Evolutionary conservation across 2,888 invertebrate species (phyloP), one percentile per base, ranked within the genome.

Genomic region (Chrysotoxum bicinctum): DNA sequence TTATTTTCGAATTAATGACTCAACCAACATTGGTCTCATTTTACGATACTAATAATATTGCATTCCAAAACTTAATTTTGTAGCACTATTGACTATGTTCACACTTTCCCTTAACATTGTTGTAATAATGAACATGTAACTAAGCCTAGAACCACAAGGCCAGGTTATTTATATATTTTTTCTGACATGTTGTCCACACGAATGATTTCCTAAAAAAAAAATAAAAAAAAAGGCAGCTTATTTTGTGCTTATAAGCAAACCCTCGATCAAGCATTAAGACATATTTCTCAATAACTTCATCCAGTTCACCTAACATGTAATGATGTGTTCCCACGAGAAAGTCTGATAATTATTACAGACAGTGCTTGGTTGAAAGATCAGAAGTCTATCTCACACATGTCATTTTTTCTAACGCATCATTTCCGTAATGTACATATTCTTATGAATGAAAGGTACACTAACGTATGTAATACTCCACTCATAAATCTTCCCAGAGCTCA

Each of bases 401-500:
- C 50, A 62, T 75, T 74, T 45, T 45, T 23, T 43, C n/a, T 23
- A 66, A 35, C 56, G 30, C 72, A 64, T 45, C 30, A 26, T 26
- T 19, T 58, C 21, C 16, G 37, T 37, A 23, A 40, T 40, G 14
- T 26, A 50, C 3, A 50, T 32, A 64, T 64, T 37, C 37, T 37
- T 14, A 10, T 21, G 12, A 1, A 19, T 10, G 19, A 10, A 16
- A 43, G 14, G n/a, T 7, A 43, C 2, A 12, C 7, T 30, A n/a
- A 30, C 12, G 26, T 40, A 40, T 10, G 32, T 37, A 26, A 7
- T 43, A 43, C 10, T 30, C 52, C 52, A 40, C 21, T 76, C 56
- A 50, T 50, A 56, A 66, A 58, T 76, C 64, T 32, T 81, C 43
- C 58, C 64, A 72, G 58, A 32, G 21, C 72, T 75, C 81, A 76